phyloP scores from a whole-genome alignment of 1,140 invertebrate species.

The Lasioglossum albipes region DNA sequence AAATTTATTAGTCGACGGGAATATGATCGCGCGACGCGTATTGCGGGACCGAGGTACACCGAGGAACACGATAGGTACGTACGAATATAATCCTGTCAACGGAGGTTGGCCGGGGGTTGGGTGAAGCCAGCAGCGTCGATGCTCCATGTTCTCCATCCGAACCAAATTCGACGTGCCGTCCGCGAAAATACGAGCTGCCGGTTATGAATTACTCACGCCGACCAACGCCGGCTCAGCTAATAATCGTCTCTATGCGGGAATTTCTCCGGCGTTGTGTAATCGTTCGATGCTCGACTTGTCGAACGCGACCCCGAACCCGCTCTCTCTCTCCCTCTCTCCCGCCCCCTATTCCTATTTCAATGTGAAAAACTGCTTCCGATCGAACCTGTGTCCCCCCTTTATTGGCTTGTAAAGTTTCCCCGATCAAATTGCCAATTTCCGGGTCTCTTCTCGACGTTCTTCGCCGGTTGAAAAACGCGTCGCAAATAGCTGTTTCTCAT shows the following conservation, averaged over 20 bases:
- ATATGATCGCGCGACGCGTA: constrained; percentile 75
- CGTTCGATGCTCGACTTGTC: constrained; percentile 52
- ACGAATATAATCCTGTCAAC: constrained; percentile 79
- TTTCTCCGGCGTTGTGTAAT: constrained; percentile 67
- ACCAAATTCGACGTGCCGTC: constrained; percentile 71
- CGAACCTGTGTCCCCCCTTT: neutral
- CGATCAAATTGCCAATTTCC: neutral
- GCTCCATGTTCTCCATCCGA: constrained; percentile 76
- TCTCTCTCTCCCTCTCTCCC: neutral
- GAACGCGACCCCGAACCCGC: constrained; percentile 17
- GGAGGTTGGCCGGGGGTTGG: constrained; percentile 41
- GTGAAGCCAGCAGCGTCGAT: constrained; percentile 51
- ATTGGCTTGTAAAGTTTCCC: neutral
- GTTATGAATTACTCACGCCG: constrained; percentile 75
- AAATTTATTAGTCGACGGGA: constrained; percentile 75
- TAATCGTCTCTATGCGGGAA: constrained; percentile 75
- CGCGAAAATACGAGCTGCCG: constrained; percentile 72
- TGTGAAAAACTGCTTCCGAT: constrained; percentile 27
- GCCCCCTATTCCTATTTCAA: constrained; percentile 11
- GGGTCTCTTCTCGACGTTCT: too few relatives aligned
- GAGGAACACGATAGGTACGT: constrained; percentile 70
- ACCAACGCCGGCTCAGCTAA: constrained; percentile 63
- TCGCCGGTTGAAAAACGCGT: too few relatives aligned
- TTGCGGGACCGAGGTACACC: constrained; percentile 67
- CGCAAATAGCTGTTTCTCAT: too few relatives aligned